These are phyloP conservation scores for Anoplophora glabripennis DNA, from an alignment of 1,140 invertebrate genomes.

Conservation along the genomic window DNA sequence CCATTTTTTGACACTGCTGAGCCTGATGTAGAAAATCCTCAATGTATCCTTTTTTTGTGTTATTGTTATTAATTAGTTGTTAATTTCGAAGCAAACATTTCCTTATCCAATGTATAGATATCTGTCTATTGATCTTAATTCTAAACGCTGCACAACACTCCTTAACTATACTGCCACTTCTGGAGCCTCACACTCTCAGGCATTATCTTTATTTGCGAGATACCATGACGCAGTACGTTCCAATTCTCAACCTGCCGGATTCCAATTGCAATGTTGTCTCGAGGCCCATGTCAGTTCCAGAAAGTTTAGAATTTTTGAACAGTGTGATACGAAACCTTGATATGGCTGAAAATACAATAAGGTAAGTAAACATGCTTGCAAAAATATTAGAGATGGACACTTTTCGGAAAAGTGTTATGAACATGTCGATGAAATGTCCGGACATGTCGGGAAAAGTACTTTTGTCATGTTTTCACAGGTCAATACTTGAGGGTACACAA, in stretches of 20 bases:
- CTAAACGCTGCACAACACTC: constrained; percentile 91
- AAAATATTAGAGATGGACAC: no score
- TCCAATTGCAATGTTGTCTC: constrained; percentile 32
- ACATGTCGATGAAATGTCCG: no score
- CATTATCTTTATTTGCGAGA: constrained; percentile 95
- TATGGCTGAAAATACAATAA: constrained; percentile 59
- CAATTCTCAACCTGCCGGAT: constrained; percentile 60
- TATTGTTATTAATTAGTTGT: constrained; percentile 2
- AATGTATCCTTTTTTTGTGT: constrained; percentile 68
- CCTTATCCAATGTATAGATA: constrained; percentile 57
- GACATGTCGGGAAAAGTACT: no score
- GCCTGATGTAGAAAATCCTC: constrained; percentile 92
- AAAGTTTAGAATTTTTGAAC: constrained; percentile 62
- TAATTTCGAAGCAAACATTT: neutral
- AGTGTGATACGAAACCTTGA: constrained; percentile 71
- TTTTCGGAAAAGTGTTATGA: no score
- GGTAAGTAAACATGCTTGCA: constrained; percentile 25
- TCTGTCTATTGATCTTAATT: constrained; percentile 88
- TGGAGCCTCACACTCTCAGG: constrained; percentile 86
- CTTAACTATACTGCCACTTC: constrained; percentile 85
- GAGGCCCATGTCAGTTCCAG: constrained; percentile 37
- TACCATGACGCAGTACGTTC: constrained; percentile 90
- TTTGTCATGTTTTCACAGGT: no score
- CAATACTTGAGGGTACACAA: no score
- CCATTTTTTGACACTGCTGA: constrained; percentile 96